These are phyloP conservation scores for Drosophila recens DNA, from an alignment of 2,888 invertebrate genomes.

Conservation along the genomic window DNA sequence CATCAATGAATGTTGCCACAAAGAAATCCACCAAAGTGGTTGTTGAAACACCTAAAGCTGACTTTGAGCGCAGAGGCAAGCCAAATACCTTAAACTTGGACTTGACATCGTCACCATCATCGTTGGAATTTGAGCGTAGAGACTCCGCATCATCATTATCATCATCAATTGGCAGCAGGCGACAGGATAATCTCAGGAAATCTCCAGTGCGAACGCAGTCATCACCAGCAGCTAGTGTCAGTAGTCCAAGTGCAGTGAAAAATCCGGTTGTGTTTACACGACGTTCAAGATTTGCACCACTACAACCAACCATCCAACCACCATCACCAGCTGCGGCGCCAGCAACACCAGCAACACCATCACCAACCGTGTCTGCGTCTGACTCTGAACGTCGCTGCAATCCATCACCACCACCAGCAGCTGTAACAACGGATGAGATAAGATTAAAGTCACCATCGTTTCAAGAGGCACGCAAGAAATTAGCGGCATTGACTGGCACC, in stretches of 20 bases:
- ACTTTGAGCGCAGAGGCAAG: conserved; percentile 4
- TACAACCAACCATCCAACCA: neutral
- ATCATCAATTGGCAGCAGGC: conserved; percentile 9
- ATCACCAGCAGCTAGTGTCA: neutral
- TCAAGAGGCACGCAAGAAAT: conserved; percentile 64
- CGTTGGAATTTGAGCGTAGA: neutral
- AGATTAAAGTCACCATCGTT: conserved; percentile 10
- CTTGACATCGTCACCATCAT: neutral
- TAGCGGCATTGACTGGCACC: conserved; percentile 41
- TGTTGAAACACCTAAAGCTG: neutral
- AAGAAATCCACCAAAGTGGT: neutral
- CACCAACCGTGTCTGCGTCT: neutral
- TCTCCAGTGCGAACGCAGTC: neutral
- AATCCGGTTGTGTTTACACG: conserved; percentile 1
- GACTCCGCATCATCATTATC: neutral
- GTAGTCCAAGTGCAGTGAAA: neutral
- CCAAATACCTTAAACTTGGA: neutral
- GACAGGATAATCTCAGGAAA: neutral
- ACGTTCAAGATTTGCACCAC: neutral
- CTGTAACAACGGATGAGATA: neutral
- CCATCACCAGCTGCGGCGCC: neutral
- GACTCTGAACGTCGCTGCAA: conserved; percentile 2
- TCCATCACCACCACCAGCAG: conserved; percentile 7
- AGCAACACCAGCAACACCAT: neutral
- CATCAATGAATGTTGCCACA: neutral